Base-by-base conservation (phyloP, 1,140 invertebrate species). In the Leguminivora glycinivorella region DNA sequence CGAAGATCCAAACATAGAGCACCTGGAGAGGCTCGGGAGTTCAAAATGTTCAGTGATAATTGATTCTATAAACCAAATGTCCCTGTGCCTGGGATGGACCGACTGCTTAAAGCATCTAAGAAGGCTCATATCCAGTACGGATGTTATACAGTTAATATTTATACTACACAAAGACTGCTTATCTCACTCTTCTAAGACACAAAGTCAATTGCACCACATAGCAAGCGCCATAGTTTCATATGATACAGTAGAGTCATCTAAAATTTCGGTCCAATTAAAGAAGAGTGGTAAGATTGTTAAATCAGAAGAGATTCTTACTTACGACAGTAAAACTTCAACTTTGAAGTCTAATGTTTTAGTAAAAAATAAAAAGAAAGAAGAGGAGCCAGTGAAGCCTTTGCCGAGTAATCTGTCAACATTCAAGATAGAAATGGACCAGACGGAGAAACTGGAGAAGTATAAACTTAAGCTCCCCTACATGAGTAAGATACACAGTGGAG, bases 401-500 rank as follows among this genome's bases (percentile, higher is more conserved):
- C 93, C 93, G 6, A 84, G 87, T 52, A 88, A 88, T 67, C 79
- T 94, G 4, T 81, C 93, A 1, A 93, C 93, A 71, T 94, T 94
- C 76, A 94, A 93, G 83, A 93, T 94, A 79, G 89, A 92, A 77
- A 83, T 93, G 1, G 91, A 92, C 56, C 93, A 93, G 76, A 83
- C 89, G 60, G 93, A 93, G 40, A 93, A 93, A 77, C 70, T 92
- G 29, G 90, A 92, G 22, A 92, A 93, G 71, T 88, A 92, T 74
- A 90, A 92, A 75, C 74, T 94, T 25, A 85, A 93, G 67, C 81
- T 94, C 58, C 93, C 93, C 1, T 94, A 93, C 75, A 92, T 92
- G 83, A 91, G 88, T 77, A 86, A 92, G 76, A 88, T 86, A 25
- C 85, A 89, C 81, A 85, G 88, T 67, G 88, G 89, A 17, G 84